Conservation (phyloP, 2,113 vertebrate species). For the Rutilus rutilus region DNA sequence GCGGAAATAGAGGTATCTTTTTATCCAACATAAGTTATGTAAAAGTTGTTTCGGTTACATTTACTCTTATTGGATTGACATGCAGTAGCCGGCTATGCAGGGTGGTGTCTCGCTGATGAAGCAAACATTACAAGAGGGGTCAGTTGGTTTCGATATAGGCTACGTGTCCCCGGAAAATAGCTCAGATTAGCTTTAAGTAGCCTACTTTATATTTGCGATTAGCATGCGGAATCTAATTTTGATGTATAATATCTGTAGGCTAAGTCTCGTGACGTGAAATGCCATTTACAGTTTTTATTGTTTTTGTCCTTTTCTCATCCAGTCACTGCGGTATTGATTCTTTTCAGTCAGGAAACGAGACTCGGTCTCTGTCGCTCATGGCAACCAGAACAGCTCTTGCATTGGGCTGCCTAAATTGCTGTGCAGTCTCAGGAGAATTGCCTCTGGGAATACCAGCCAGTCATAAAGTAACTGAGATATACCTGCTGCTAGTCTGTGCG, state of each 20-base stretch:
- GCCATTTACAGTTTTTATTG: background rate
- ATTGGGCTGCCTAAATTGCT: conserved; percentile 57
- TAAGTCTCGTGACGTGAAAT: background rate
- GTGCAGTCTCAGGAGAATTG: conserved; percentile 36
- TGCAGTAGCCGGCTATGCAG: background rate
- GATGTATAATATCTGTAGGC: background rate
- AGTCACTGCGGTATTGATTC: conserved; percentile 73
- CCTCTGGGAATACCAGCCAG: conserved; percentile 47
- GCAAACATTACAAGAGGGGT: background rate
- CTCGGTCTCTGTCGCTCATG: conserved; percentile 70
- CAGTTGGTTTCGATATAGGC: background rate
- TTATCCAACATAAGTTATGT: background rate
- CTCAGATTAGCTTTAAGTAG: background rate
- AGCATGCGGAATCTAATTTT: background rate
- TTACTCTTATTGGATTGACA: background rate
- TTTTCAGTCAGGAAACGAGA: conserved; percentile 62
- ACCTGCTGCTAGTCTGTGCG: background rate
- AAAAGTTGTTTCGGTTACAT: background rate
- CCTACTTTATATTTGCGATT: background rate
- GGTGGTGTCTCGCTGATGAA: conserved; percentile 26
- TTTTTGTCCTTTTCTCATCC: conserved; percentile 69
- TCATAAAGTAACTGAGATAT: conserved; percentile 43
- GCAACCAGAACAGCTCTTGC: conserved; percentile 69
- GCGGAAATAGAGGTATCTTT: background rate
- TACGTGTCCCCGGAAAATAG: background rate